phyloP scores from a whole-genome alignment of 2,797 vertebrate species.

The Clamator glandarius region DNA sequence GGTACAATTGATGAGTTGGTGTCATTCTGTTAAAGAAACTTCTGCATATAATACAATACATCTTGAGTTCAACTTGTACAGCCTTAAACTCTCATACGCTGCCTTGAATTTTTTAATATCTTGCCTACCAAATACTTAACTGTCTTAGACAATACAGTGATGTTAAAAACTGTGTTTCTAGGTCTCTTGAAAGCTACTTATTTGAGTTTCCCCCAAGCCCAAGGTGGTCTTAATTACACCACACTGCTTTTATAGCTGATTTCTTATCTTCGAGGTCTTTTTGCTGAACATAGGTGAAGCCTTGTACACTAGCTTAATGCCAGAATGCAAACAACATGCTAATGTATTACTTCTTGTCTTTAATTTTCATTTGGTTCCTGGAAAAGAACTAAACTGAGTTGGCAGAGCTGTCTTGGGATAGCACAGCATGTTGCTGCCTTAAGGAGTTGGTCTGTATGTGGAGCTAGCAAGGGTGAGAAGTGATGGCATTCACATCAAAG shows the following conservation, averaged over 20 bases:
- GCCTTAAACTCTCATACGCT: neutral
- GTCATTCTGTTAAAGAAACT: neutral
- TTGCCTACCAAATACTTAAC: neutral
- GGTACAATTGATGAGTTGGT: neutral
- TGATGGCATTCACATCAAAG: conserved; percentile 10
- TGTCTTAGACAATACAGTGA: neutral
- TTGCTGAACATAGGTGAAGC: neutral
- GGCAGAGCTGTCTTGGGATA: neutral
- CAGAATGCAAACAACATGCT: neutral
- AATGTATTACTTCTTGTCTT: neutral
- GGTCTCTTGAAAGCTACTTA: neutral
- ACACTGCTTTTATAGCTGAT: neutral
- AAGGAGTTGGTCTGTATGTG: neutral
- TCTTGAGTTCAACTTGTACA: neutral
- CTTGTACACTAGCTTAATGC: neutral
- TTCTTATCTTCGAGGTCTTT: neutral
- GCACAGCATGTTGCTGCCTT: neutral
- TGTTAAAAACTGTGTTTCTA: neutral
- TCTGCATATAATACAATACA: accelerated
- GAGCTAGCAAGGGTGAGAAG: neutral
- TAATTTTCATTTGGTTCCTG: neutral
- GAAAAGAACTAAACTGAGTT: neutral
- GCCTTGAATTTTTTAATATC: neutral
- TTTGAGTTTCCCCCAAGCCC: neutral
- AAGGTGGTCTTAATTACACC: neutral